phyloP scores from a whole-genome alignment of 92 coral and sea anemone species.

The Micromussa lordhowensis region DNA sequence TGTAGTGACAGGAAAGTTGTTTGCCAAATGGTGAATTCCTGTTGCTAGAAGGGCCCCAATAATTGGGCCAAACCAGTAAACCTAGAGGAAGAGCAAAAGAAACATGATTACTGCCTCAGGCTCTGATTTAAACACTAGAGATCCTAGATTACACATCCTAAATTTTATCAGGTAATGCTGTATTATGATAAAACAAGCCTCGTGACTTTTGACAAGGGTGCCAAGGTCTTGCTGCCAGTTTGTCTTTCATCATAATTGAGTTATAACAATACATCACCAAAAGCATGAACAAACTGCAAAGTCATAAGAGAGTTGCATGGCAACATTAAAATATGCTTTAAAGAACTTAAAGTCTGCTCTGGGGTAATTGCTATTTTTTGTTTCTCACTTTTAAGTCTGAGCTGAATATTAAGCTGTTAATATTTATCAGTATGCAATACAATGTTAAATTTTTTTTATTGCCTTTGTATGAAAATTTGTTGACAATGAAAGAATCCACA shows the following conservation, averaged over 20 bases:
- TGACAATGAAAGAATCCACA: background rate
- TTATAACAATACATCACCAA: background rate
- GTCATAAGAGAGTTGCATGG: background rate
- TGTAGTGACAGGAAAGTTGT: constrained; percentile 37
- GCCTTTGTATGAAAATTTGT: background rate
- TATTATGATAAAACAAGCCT: background rate
- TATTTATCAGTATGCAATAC: background rate
- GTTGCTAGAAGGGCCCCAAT: constrained; percentile 64
- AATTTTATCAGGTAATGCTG: background rate
- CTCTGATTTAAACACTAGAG: background rate
- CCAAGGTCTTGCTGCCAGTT: too few relatives aligned
- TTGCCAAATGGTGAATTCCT: constrained; percentile 25
- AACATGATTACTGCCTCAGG: background rate
- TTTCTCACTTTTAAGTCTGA: too few relatives aligned
- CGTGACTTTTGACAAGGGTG: background rate
- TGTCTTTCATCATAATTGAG: background rate
- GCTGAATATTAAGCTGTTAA: background rate
- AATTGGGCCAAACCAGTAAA: constrained; percentile 72
- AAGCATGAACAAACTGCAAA: background rate
- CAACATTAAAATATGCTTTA: background rate
- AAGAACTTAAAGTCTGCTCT: background rate
- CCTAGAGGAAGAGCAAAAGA: constrained; percentile 18
- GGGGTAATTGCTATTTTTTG: background rate
- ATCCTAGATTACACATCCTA: background rate
- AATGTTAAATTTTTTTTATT: background rate